Conservation (phyloP, 30 jellyfish, hydroid and myxozoan species). For the Aurelia coerulea region DNA sequence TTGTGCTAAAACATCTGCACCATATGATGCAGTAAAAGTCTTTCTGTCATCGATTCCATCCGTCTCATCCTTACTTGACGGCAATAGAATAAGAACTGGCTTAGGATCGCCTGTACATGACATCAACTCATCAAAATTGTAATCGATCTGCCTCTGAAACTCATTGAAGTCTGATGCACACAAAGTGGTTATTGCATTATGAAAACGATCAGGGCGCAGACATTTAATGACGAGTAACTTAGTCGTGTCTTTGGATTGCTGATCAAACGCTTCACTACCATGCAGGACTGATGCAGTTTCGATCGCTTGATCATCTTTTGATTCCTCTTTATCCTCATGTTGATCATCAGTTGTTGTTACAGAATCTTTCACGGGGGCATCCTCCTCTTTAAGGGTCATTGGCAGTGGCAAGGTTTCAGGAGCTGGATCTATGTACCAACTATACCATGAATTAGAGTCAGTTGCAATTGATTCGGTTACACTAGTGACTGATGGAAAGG, state of each 20-base stretch:
- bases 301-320: background rate
- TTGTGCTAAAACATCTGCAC: background rate
- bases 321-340: background rate
- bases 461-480: slow-evolving; percentile 12
- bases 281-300: background rate
- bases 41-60: background rate
- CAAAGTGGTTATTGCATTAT: slow-evolving; percentile 33
- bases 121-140: slow-evolving; percentile 34
- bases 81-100: slow-evolving; percentile 58
- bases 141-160: background rate
- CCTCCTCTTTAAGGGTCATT: background rate
- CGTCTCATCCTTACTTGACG: background rate
- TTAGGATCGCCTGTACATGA: background rate
- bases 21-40: background rate
- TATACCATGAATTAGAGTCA: slow-evolving; percentile 24
- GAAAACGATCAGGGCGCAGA: slow-evolving; percentile 84
- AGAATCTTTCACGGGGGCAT: background rate
- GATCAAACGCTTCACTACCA: background rate
- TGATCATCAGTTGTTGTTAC: background rate
- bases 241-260: background rate
- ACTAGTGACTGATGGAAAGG: slow-evolving; percentile 6
- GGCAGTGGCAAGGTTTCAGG: slow-evolving; percentile 67
- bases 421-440: slow-evolving; percentile 44
- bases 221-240: slow-evolving; percentile 44
- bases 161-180: slow-evolving; percentile 22